phyloP scores from a whole-genome alignment of 2,797 vertebrate species.

The Sitta carolinensis region DNA sequence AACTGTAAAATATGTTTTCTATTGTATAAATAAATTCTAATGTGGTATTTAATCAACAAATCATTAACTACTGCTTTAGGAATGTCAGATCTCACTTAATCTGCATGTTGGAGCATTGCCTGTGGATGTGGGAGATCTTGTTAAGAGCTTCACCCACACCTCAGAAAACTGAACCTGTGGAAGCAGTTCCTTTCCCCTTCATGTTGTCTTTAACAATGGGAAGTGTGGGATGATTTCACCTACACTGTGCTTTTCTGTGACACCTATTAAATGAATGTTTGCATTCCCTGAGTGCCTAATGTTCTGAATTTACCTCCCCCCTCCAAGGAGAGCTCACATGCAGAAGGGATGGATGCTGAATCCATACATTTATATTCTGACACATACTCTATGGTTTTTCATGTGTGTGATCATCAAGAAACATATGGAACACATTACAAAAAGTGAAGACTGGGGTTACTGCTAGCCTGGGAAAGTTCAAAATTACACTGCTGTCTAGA shows the following conservation, averaged over 20 bases:
- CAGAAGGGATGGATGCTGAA: background rate
- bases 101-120: background rate
- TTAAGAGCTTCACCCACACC: background rate
- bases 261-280: constrained; percentile 7
- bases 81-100: constrained; percentile 29
- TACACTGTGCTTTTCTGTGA: constrained; percentile 7
- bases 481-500: constrained; percentile 31
- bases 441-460: constrained; percentile 9
- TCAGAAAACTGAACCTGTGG: background rate
- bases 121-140: background rate
- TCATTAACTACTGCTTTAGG: constrained; percentile 37
- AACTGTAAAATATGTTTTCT: constrained; percentile 13
- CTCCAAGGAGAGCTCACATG: background rate
- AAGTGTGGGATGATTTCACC: background rate
- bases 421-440: constrained; percentile 13
- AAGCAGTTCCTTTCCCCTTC: constrained; percentile 5
- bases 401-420: constrained; percentile 23
- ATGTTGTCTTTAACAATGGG: background rate
- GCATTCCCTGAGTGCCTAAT: background rate
- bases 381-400: background rate
- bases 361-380: background rate
- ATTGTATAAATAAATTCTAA: constrained; percentile 56
- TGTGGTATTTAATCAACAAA: constrained; percentile 8
- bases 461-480: constrained; percentile 25
- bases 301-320: background rate